A percentile compares a stretch with the other conserved stretches of the same genome.
Evolutionary conservation across 2,888 invertebrate species (phyloP).

Genomic region (Drosophila silvestris): DNA sequence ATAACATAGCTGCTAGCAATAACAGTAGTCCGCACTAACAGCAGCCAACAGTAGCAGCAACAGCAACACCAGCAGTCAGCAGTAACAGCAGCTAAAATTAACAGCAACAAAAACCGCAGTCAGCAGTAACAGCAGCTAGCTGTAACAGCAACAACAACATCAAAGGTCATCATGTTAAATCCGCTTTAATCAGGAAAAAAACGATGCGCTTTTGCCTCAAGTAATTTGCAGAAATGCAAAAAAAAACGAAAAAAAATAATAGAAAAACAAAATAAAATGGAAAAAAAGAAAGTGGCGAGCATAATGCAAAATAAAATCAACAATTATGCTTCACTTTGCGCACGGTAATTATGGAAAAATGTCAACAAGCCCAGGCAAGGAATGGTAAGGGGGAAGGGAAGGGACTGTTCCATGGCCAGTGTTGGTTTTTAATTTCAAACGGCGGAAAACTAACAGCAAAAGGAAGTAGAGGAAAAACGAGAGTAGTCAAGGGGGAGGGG

Average conservation of each 20-base stretch:
- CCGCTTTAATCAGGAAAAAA: background rate
- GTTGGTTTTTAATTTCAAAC: constrained; percentile 81
- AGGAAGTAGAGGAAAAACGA: constrained; percentile 24
- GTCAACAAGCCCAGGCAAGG: constrained; percentile 68
- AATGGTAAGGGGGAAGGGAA: constrained; percentile 73
- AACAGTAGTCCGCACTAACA: background rate
- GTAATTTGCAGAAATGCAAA: constrained; percentile 31
- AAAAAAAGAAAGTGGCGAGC: constrained; percentile 34
- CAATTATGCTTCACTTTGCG: constrained; percentile 75
- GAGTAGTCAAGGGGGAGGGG: constrained; percentile 9
- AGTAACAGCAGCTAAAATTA: background rate
- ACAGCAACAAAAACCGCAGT: background rate
- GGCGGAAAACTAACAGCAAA: constrained; percentile 48
- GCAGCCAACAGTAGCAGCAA: background rate
- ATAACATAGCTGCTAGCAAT: background rate
- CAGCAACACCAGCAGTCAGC: background rate
- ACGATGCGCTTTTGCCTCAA: constrained; percentile 14
- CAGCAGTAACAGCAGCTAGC: background rate
- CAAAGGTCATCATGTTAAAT: background rate
- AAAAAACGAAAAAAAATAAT: constrained; percentile 10
- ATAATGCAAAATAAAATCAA: constrained; percentile 77
- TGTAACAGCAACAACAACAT: background rate
- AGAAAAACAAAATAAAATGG: constrained; percentile 7
- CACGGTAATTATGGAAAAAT: constrained; percentile 81
- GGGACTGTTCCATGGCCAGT: constrained; percentile 66